phyloP scores from a whole-genome alignment of 1,140 invertebrate species.

The Phenacoccus solenopsis region DNA sequence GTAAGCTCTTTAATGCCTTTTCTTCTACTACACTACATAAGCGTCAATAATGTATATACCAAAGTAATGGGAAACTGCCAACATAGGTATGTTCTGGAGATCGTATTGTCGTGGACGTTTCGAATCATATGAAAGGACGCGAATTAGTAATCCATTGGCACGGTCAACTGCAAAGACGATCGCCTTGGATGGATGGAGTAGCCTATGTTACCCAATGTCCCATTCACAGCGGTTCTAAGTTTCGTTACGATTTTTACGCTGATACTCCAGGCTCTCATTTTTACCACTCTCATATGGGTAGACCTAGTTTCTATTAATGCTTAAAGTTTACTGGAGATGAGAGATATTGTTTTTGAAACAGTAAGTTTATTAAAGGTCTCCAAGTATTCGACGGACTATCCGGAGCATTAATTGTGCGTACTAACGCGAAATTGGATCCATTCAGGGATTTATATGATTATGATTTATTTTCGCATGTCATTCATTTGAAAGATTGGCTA shows the following conservation, averaged over 20 bases:
- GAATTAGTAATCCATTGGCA: constrained; percentile 39
- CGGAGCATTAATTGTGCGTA: background rate
- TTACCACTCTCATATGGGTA: constrained; percentile 26
- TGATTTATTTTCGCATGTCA: constrained; percentile 39
- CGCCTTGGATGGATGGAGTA: constrained; percentile 45
- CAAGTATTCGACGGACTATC: background rate
- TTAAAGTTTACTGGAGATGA: too few species aligned
- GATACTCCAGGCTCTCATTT: constrained; percentile 28
- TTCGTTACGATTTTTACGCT: constrained; percentile 26
- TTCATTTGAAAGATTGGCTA: constrained; percentile 41
- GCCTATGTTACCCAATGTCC: constrained; percentile 31
- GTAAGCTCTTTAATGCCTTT: constrained; percentile 36
- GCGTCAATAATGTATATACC: too few species aligned
- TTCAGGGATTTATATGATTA: constrained; percentile 35
- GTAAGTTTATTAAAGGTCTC: background rate
- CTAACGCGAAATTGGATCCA: background rate
- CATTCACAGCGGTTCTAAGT: constrained; percentile 25
- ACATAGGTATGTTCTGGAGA: constrained; percentile 37
- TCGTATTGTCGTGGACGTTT: constrained; percentile 35
- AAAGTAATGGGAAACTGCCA: too few species aligned
- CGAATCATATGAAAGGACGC: constrained; percentile 33
- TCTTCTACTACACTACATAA: constrained; percentile 29
- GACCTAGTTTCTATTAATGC: too few species aligned
- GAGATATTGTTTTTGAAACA: background rate
- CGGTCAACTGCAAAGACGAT: constrained; percentile 33